These are phyloP conservation scores for Ochropleura leucogaster DNA, from an alignment of 2,888 invertebrate genomes.

Conservation along the genomic window DNA sequence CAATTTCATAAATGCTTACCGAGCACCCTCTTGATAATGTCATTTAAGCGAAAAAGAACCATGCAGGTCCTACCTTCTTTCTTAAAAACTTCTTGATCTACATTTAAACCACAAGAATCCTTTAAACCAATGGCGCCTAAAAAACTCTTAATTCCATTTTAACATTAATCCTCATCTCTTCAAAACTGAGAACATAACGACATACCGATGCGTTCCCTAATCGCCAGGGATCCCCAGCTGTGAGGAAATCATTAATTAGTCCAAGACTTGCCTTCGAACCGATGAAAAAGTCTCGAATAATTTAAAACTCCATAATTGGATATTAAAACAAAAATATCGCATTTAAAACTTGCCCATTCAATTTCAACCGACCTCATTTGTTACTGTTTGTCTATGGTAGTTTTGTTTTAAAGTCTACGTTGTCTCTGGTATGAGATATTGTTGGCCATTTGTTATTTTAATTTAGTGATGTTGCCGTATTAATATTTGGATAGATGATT, in stretches of 20 bases:
- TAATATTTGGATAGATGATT: slow-evolving; percentile 75
- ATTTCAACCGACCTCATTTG: slow-evolving; percentile 84
- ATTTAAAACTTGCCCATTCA: slow-evolving; percentile 83
- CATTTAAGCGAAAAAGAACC: not conserved
- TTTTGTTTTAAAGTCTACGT: slow-evolving; percentile 71
- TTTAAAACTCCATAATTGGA: slow-evolving; percentile 86
- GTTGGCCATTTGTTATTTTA: slow-evolving; percentile 84
- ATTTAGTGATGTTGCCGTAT: slow-evolving; percentile 79
- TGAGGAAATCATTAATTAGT: slow-evolving; percentile 89
- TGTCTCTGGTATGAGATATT: slow-evolving; percentile 70
- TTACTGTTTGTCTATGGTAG: slow-evolving; percentile 81
- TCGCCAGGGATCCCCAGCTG: slow-evolving; percentile 78
- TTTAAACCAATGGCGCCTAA: slow-evolving; percentile 19
- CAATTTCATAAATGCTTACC: not conserved
- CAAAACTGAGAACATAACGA: slow-evolving; percentile 62
- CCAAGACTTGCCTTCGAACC: slow-evolving; percentile 81
- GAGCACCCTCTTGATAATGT: not conserved
- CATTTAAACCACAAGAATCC: slow-evolving; percentile 18
- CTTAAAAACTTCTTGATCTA: slow-evolving; percentile 6
- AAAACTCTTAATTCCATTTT: slow-evolving; percentile 50
- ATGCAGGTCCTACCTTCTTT: not conserved
- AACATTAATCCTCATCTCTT: slow-evolving; percentile 64
- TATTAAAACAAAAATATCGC: slow-evolving; percentile 87
- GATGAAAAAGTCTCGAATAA: slow-evolving; percentile 83
- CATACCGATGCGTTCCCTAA: slow-evolving; percentile 57